Evolutionary conservation across 2,797 vertebrate species (phyloP).

Genomic region (Hoplostethus atlanticus): DNA sequence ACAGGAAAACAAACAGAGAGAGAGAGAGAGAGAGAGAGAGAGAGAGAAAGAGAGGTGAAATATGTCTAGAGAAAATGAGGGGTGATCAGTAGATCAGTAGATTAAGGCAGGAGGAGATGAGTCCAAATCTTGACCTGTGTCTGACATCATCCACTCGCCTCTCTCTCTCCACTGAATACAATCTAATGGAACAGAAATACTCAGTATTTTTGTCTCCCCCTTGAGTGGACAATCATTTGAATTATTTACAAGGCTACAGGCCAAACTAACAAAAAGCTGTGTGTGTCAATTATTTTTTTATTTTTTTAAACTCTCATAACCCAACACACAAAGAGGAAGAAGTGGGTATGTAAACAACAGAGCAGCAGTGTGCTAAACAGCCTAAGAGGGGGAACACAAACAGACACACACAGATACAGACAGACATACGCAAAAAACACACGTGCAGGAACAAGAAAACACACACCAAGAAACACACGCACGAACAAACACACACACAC

Average conservation of each 20-base stretch:
- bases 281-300: constrained; percentile 35
- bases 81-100: background rate
- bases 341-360: constrained; percentile 59
- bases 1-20: background rate
- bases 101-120: background rate
- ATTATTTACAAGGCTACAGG: constrained; percentile 41
- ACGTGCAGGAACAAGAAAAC: no score
- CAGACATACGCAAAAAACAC: no score
- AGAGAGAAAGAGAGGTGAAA: background rate
- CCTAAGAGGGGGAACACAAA: constrained; percentile 44
- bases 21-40: background rate
- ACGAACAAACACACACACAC: constrained; percentile 23
- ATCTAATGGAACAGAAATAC: background rate
- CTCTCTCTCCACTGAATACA: background rate
- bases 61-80: background rate
- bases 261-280: constrained; percentile 18
- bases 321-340: constrained; percentile 41
- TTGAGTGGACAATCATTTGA: constrained; percentile 9
- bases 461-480: no score
- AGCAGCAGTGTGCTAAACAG: constrained; percentile 40
- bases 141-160: background rate
- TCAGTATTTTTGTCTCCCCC: background rate
- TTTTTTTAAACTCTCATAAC: constrained; percentile 33
- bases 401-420: constrained; percentile 1
- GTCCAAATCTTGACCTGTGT: background rate